Conservation (phyloP, 2,113 vertebrate genomes). For the Anguilla rostrata region DNA sequence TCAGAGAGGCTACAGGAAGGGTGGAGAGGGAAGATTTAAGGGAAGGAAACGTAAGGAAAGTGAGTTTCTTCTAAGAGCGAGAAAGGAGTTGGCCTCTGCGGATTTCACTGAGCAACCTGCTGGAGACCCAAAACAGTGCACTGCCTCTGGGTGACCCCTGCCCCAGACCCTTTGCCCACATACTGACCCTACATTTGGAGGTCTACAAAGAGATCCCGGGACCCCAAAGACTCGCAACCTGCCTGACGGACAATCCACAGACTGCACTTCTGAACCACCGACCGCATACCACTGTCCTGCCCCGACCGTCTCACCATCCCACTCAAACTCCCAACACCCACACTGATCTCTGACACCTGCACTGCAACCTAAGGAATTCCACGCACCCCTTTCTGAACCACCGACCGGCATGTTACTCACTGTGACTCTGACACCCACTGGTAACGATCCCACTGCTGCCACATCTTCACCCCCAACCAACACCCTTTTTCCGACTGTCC, state of each 20-base stretch:
- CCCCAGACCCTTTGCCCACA: slow-evolving; percentile 36
- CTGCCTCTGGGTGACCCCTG: slow-evolving; percentile 39
- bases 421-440: slow-evolving; percentile 20
- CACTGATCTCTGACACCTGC: not conserved
- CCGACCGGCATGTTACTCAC: not conserved
- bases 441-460: not conserved
- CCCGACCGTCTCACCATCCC: slow-evolving; percentile 28
- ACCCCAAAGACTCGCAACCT: too few relatives aligned
- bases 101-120: slow-evolving; percentile 29
- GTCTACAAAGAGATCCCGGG: not conserved
- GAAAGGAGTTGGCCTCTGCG: slow-evolving; percentile 26
- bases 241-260: too few relatives aligned
- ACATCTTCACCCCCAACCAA: not conserved
- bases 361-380: not conserved
- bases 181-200: slow-evolving; percentile 16
- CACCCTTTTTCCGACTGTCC: not conserved
- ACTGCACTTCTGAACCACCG: too few relatives aligned
- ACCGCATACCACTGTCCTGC: too few relatives aligned
- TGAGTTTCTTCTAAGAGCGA: slow-evolving; percentile 2
- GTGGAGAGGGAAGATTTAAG: not conserved
- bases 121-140: slow-evolving; percentile 39
- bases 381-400: slow-evolving; percentile 15
- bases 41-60: not conserved
- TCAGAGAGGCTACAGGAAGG: not conserved
- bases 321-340: not conserved